phyloP scores from a whole-genome alignment of 2,113 vertebrate species.

The Ptyas mucosa region DNA sequence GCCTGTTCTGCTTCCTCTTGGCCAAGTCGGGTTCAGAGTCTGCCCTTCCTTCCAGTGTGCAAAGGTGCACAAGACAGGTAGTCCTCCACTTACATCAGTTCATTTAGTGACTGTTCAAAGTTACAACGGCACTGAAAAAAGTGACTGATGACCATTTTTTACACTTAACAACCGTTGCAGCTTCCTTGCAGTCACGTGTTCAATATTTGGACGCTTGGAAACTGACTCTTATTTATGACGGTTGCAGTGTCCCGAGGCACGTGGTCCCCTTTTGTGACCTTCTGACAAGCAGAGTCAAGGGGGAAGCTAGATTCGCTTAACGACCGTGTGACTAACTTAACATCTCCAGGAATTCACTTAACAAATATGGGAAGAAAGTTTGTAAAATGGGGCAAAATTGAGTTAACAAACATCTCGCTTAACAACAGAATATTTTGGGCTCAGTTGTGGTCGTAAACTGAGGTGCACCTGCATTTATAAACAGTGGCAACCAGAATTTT shows the following conservation, averaged over 20 bases:
- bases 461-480: too few relatives aligned
- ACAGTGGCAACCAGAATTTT: background rate
- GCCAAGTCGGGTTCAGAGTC: background rate
- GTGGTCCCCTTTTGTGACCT: background rate
- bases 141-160: background rate
- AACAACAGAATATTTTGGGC: background rate
- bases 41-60: background rate
- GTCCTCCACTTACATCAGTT: background rate
- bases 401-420: background rate
- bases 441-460: background rate
- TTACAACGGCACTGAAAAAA: background rate
- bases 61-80: background rate
- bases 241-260: accelerated
- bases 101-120: background rate
- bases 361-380: background rate
- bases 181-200: background rate
- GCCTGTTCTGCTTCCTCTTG: background rate
- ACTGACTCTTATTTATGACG: background rate
- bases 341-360: background rate
- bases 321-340: background rate
- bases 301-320: background rate
- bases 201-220: background rate
- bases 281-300: background rate
- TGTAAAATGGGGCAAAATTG: background rate
- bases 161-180: background rate